Percentiles rank a stretch among this genome's conserved stretches.
Evolutionary conservation across 2,797 vertebrate species (phyloP).

Genomic region (Pipistrellus pygmaeus): DNA sequence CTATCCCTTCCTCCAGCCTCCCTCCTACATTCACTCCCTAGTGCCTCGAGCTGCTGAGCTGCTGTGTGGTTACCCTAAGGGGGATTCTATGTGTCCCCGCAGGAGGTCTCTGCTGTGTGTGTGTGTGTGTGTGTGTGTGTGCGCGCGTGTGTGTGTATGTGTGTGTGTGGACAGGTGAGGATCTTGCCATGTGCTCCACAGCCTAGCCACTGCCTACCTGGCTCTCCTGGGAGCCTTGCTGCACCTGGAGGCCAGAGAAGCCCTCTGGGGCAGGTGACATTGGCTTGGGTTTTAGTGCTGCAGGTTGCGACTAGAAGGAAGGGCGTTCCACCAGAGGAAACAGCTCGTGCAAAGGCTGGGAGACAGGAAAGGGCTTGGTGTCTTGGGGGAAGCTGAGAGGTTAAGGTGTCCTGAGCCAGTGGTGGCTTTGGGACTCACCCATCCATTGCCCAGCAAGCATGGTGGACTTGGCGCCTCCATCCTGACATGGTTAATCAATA

Average conservation of each 20-base stretch:
- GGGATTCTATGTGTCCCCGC: not conserved
- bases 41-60: not conserved
- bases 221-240: not conserved
- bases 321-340: not conserved
- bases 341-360: not conserved
- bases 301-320: not conserved
- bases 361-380: not conserved
- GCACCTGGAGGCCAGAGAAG: not conserved
- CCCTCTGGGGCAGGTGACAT: not conserved
- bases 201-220: fast-evolving
- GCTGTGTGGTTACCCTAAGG: too few relatives aligned
- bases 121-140: too few relatives aligned
- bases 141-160: too few relatives aligned
- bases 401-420: not conserved
- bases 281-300: not conserved
- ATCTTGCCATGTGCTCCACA: fast-evolving
- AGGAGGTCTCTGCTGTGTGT: not conserved
- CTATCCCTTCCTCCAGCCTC: fast-evolving
- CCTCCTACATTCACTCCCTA: not conserved
- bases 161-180: not conserved
- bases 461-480: not conserved
- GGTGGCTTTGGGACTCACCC: not conserved
- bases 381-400: not conserved
- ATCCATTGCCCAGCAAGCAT: not conserved
- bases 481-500: not conserved